A percentile compares a stretch with the other conserved stretches of the same genome.
Evolutionary conservation across 2,797 vertebrate genomes (phyloP).

Genomic region (Orestias chungarensis): DNA sequence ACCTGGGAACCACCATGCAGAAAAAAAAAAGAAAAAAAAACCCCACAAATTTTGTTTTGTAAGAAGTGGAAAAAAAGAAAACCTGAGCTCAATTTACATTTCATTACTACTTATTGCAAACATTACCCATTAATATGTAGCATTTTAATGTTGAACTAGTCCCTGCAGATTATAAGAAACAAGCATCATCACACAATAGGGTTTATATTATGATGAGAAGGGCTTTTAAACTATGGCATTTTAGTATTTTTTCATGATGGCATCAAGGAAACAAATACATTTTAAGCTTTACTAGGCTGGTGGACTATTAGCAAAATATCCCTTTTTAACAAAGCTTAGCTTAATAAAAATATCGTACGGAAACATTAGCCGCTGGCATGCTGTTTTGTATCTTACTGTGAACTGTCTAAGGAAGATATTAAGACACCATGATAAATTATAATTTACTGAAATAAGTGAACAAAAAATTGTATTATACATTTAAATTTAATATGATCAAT

Average conservation of each 20-base stretch:
- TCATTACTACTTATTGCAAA: constrained; percentile 23
- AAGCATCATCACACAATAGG: neutral
- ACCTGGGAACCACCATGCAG: constrained; percentile 48
- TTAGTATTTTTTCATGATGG: neutral
- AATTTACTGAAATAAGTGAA: neutral
- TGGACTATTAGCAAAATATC: neutral
- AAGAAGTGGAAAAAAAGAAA: constrained; percentile 3
- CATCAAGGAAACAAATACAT: neutral
- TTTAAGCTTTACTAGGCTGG: neutral
- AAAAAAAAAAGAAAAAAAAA: constrained; percentile 14
- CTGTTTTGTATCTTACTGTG: neutral
- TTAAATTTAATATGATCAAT: neutral
- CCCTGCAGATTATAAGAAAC: neutral
- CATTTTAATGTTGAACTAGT: constrained; percentile 26
- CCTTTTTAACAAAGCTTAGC: neutral
- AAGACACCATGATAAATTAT: neutral
- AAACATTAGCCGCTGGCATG: neutral
- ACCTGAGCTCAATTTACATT: constrained; percentile 30
- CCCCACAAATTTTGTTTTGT: constrained; percentile 30
- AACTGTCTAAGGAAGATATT: neutral
- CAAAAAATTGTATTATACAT: neutral
- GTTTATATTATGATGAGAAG: neutral
- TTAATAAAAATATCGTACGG: neutral
- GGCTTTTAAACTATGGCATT: neutral
- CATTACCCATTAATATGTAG: constrained; percentile 47